Evolutionary conservation across 1,140 invertebrate genomes (phyloP), one percentile per base, ranked within the genome.

Genomic region (Carposina sasakii): DNA sequence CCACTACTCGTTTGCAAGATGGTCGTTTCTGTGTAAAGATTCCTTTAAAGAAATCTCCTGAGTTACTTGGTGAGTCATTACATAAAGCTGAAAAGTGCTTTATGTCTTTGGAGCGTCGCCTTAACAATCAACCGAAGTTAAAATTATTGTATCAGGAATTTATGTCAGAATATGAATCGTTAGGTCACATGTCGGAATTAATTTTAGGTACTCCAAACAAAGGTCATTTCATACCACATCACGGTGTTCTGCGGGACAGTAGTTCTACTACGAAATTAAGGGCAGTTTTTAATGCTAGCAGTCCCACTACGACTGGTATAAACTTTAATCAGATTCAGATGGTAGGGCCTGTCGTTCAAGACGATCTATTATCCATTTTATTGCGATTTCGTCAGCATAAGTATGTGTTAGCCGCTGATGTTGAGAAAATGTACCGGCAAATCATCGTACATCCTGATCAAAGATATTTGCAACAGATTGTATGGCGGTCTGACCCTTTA

Each of bases 381-480:
- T n/a, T n/a, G n/a, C n/a, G n/a, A n/a, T n/a, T n/a, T n/a, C n/a
- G n/a, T n/a, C n/a, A n/a, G n/a, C n/a, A n/a, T n/a, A n/a, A n/a
- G n/a, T n/a, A n/a, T n/a, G n/a, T n/a, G n/a, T 26, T 26, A 19
- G 48, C 58, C 8, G 63, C 57, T 1, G 76, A 84, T 48, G 63
- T 81, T 9, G 48, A 48, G 10, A 67, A 76, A 54, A 81, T 83
- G 70, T 85, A 73, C 39, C 37, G 71, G 5, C 69, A 76, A 57
- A 61, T 84, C 8, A n/a, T 48, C 16, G 41, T 81, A 15, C 12
- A 50, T 39, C 12, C 42, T 22, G 44, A 67, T 26, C 53, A 75
- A 47, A 21, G 28, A 17, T 34, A 64, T n/a, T 63, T 64, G 19
- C 70, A 79, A 53, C 33, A 52, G 44, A 75, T 82, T 17, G 4